A percentile compares a stretch with the other conserved stretches of the same genome.
Conservation (phyloP, 1,140 invertebrate species). For the Aphaenogaster ashmeadi region DNA sequence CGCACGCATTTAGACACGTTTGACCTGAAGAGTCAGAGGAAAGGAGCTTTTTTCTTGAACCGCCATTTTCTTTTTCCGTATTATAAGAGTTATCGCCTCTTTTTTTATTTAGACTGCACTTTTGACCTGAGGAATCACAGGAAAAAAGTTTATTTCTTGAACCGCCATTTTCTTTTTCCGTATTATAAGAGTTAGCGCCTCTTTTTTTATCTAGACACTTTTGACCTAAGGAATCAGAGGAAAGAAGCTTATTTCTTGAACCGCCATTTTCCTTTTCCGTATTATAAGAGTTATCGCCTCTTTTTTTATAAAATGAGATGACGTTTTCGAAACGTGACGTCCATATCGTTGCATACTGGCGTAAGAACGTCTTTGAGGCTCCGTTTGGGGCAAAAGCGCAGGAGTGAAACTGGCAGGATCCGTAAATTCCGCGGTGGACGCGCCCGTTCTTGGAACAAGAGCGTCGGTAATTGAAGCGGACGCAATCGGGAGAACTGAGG, state of each 20-base stretch:
- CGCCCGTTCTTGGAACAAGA: constrained; percentile 71
- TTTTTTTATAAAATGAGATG: background rate
- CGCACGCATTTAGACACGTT: background rate
- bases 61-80: too few species aligned
- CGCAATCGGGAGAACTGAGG: constrained; percentile 69
- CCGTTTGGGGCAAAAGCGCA: background rate
- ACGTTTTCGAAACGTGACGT: background rate
- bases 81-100: too few species aligned
- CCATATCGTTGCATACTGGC: background rate
- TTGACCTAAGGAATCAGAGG: background rate
- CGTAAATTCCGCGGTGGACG: constrained; percentile 71
- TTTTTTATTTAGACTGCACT: too few species aligned
- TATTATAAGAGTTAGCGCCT: too few species aligned
- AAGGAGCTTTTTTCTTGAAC: too few species aligned
- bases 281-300: background rate
- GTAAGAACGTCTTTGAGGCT: background rate
- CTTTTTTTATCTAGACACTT: background rate
- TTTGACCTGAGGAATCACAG: background rate
- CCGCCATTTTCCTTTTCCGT: too few species aligned
- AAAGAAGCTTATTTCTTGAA: background rate
- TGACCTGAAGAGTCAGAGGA: too few species aligned
- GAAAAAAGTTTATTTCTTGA: background rate
- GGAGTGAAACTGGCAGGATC: constrained; percentile 60
- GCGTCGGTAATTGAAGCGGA: constrained; percentile 71
- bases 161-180: too few species aligned